These are phyloP conservation scores for Crotophaga sulcirostris DNA, from an alignment of 2,113 vertebrate species.

Conservation along the genomic window DNA sequence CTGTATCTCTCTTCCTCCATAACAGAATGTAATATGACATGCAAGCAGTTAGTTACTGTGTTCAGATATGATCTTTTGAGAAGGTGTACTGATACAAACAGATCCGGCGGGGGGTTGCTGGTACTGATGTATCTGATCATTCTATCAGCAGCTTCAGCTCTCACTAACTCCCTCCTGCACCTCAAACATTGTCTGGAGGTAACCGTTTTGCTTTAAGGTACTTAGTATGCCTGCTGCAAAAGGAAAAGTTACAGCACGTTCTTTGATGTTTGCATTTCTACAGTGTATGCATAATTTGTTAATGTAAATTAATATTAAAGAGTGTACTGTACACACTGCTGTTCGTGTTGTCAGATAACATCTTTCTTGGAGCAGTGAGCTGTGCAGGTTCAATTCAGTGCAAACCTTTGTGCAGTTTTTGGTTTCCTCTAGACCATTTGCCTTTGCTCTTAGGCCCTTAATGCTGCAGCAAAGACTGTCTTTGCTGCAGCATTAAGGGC, in stretches of 20 bases:
- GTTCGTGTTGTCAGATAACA: neutral
- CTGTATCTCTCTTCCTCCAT: neutral
- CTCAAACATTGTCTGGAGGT: neutral
- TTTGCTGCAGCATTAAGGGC: neutral
- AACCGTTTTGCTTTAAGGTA: neutral
- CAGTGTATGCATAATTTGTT: neutral
- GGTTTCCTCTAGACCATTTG: neutral
- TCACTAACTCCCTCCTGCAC: neutral
- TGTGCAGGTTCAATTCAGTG: neutral
- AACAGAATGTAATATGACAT: fast-evolving
- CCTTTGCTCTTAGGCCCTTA: no score
- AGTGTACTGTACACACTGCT: fast-evolving
- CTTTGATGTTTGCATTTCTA: neutral
- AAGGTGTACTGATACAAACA: neutral
- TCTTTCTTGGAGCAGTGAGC: neutral
- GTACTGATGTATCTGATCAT: neutral
- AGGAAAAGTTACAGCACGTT: neutral
- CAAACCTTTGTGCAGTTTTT: neutral
- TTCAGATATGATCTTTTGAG: neutral
- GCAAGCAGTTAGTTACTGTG: neutral
- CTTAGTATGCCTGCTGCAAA: neutral
- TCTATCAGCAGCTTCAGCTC: neutral
- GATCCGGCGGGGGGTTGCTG: no score
- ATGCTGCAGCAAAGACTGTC: no score
- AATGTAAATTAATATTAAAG: neutral